These are phyloP conservation scores for Trichoplax adhaerens DNA, from an alignment of 37 sponge, comb jelly and placozoan species.

Conservation along the genomic window DNA sequence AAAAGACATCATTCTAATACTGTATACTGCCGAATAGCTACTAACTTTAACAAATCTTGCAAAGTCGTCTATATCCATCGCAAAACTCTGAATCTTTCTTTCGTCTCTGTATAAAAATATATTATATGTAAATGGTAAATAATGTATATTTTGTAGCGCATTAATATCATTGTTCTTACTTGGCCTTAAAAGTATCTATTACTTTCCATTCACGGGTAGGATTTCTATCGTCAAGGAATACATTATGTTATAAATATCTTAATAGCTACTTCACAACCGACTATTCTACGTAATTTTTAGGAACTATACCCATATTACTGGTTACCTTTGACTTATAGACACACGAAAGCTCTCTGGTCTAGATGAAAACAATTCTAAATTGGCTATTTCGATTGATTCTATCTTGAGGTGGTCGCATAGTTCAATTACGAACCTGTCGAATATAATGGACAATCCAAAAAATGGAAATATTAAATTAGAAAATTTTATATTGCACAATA, in stretches of 20 bases:
- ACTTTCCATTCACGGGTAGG: conserved; percentile 20
- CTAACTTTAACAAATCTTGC: conserved; percentile 51
- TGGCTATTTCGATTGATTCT: conserved; percentile 52
- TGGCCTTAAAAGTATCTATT: conserved; percentile 28
- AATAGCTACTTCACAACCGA: neutral
- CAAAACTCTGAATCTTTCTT: conserved; percentile 38
- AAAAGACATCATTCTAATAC: too few species aligned
- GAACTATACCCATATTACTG: neutral
- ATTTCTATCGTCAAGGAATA: neutral
- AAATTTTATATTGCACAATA: too few species aligned
- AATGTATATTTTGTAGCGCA: too few species aligned
- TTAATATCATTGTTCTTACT: too few species aligned
- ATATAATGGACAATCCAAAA: too few species aligned
- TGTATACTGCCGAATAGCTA: neutral
- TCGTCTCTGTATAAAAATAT: conserved; percentile 11
- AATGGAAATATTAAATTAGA: too few species aligned
- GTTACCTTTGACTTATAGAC: conserved; percentile 47
- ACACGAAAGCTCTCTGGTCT: conserved; percentile 58
- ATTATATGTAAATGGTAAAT: too few species aligned
- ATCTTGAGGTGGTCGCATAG: conserved; percentile 68
- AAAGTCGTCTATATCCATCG: conserved; percentile 28
- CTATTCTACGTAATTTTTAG: neutral
- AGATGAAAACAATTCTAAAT: conserved; percentile 82
- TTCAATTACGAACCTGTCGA: conserved; percentile 55
- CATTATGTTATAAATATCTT: too few species aligned